A percentile compares a stretch with the other conserved stretches of the same genome.
These are phyloP conservation scores for Ornithoptera alexandrae DNA, from an alignment of 2,888 invertebrate species.

Conservation along the genomic window DNA sequence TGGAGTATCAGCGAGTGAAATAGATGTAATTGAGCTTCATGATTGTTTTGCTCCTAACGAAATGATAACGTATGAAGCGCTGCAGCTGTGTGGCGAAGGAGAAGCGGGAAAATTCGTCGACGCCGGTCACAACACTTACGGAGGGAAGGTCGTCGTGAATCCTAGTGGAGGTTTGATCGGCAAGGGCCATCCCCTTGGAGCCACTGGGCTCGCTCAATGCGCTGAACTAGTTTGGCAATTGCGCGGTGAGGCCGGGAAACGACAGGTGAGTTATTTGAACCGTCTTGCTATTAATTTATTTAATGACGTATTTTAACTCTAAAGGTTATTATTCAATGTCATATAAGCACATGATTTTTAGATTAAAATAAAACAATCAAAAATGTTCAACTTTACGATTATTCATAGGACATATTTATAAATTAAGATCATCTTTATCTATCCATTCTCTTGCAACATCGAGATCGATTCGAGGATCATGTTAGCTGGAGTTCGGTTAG, in stretches of 20 bases:
- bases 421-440: no score
- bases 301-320: not conserved
- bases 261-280: slow-evolving; percentile 81
- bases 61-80: slow-evolving; percentile 96
- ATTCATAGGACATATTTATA: no score
- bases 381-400: no score
- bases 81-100: slow-evolving; percentile 95
- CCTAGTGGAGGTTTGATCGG: slow-evolving; percentile 99
- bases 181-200: slow-evolving; percentile 98
- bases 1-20: slow-evolving; percentile 87
- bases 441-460: no score
- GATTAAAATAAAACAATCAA: no score
- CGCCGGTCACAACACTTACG: slow-evolving; percentile 96
- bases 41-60: slow-evolving; percentile 99
- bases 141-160: slow-evolving; percentile 98
- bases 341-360: no score
- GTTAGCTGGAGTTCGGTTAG: no score
- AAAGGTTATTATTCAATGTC: no score
- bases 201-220: slow-evolving; percentile 95
- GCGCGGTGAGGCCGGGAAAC: slow-evolving; percentile 86
- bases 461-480: no score
- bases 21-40: slow-evolving; percentile 97
- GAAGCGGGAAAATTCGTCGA: slow-evolving; percentile 96
- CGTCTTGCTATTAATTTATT: not conserved
- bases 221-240: slow-evolving; percentile 94